Conservation (phyloP, 2,888 invertebrate genomes). For the Eilema depressum region DNA sequence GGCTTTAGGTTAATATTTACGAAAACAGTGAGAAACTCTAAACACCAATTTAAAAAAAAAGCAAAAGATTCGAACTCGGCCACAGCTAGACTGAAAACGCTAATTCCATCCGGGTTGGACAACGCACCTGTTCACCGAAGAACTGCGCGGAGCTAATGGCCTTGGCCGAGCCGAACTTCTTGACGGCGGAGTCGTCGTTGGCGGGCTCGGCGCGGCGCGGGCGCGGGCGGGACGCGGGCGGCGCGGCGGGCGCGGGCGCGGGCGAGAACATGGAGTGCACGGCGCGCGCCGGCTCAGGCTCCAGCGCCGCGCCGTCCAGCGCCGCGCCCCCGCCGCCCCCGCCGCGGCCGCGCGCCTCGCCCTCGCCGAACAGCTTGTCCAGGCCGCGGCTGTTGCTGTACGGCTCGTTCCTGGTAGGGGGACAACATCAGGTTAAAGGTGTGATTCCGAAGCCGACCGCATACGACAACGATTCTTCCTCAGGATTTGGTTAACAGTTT, state of each 20-base stretch:
- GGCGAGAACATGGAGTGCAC: slow-evolving; percentile 74
- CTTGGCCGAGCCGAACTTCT: slow-evolving; percentile 99
- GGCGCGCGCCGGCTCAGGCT: slow-evolving; percentile 69
- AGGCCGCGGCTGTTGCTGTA: slow-evolving; percentile 62
- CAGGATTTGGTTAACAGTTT: too few species aligned
- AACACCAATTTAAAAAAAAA: too few species aligned
- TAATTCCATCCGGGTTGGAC: too few species aligned
- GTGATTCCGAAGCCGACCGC: too few species aligned
- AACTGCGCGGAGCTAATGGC: slow-evolving; percentile 99
- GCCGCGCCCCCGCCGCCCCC: slow-evolving; percentile 42
- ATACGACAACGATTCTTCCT: too few species aligned
- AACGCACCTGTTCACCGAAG: slow-evolving; percentile 92
- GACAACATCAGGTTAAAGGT: too few species aligned
- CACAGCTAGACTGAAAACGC: too few species aligned
- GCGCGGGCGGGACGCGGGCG: slow-evolving; percentile 33
- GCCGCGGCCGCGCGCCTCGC: slow-evolving; percentile 27
- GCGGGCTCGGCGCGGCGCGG: slow-evolving; percentile 50
- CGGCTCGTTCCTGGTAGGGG: slow-evolving; percentile 71
- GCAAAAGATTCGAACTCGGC: too few species aligned
- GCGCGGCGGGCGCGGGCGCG: neutral
- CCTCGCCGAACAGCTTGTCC: slow-evolving; percentile 58
- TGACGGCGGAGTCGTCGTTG: slow-evolving; percentile 93
- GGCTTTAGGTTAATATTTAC: too few species aligned
- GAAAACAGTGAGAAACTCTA: too few species aligned
- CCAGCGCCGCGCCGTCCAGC: slow-evolving; percentile 57